Evolutionary conservation across 2,113 vertebrate species (phyloP).

Genomic region (Neolamprologus brichardi): DNA sequence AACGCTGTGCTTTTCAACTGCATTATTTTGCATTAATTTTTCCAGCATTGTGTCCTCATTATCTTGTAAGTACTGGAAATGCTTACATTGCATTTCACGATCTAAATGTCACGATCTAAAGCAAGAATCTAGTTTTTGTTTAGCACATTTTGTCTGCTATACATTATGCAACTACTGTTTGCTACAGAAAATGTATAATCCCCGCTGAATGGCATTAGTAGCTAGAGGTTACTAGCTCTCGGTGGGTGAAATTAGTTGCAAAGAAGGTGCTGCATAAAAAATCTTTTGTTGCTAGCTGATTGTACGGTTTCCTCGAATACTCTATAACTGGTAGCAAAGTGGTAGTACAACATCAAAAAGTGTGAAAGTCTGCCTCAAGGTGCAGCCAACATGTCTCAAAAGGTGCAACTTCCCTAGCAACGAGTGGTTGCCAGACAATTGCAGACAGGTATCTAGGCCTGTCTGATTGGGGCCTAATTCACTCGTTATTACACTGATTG

Average conservation of each 20-base stretch:
- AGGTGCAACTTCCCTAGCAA: neutral
- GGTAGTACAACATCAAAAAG: neutral
- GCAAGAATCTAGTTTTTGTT: neutral
- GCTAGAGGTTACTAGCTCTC: neutral
- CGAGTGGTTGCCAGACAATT: rapidly evolving
- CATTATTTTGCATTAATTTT: neutral
- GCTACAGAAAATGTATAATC: neutral
- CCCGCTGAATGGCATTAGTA: neutral
- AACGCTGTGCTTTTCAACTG: neutral
- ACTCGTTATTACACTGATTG: rapidly evolving
- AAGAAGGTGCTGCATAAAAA: neutral
- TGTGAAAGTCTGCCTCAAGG: neutral
- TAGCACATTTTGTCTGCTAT: neutral
- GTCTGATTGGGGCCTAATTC: neutral
- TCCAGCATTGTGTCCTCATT: neutral
- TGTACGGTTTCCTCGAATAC: neutral
- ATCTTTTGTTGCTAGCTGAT: neutral
- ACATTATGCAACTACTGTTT: neutral
- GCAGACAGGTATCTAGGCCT: neutral
- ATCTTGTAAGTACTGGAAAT: neutral
- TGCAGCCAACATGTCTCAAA: neutral
- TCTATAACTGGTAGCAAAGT: neutral
- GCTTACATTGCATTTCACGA: neutral
- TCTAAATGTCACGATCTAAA: neutral
- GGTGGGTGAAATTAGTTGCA: neutral